Percentiles rank a stretch among this genome's conserved stretches.
Conservation (phyloP, 2,113 vertebrate species). For the Poeciliopsis retropinna region DNA sequence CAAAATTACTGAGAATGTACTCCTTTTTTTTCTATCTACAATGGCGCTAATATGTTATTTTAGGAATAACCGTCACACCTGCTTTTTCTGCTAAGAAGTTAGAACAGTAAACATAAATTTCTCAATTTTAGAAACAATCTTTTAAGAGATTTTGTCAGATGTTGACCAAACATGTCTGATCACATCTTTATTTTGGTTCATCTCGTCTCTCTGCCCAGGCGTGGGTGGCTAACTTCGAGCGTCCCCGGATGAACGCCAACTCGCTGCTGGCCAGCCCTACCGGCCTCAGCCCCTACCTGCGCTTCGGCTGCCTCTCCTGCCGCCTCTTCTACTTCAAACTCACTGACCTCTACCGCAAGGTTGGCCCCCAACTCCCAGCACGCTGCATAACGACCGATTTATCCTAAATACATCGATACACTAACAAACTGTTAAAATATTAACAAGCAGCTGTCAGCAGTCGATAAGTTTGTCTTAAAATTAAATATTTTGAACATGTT, state of each 20-base stretch:
- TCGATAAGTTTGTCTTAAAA: too few species aligned
- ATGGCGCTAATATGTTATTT: too few species aligned
- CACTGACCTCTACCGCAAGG: slow-evolving; percentile 83
- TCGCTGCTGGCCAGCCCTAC: slow-evolving; percentile 82
- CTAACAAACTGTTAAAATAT: too few species aligned
- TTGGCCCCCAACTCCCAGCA: not conserved
- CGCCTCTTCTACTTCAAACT: slow-evolving; percentile 84
- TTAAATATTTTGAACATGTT: too few species aligned
- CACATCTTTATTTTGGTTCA: not conserved
- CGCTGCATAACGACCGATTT: not conserved
- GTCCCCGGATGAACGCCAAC: slow-evolving; percentile 83
- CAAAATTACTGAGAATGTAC: too few species aligned
- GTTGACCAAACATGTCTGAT: not conserved
- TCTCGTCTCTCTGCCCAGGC: slow-evolving; percentile 57
- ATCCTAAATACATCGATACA: too few species aligned
- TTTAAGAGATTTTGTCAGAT: too few species aligned
- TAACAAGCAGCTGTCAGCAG: too few species aligned
- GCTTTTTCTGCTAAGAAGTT: not conserved
- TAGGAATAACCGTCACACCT: not conserved
- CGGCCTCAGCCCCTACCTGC: slow-evolving; percentile 81
- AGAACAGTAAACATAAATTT: too few species aligned
- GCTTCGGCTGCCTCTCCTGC: slow-evolving; percentile 82
- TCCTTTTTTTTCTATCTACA: too few species aligned
- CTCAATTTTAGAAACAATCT: too few species aligned
- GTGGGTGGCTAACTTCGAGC: slow-evolving; percentile 83